Conservation (phyloP, 1,140 invertebrate species). For the Brachionus paranguensis region DNA sequence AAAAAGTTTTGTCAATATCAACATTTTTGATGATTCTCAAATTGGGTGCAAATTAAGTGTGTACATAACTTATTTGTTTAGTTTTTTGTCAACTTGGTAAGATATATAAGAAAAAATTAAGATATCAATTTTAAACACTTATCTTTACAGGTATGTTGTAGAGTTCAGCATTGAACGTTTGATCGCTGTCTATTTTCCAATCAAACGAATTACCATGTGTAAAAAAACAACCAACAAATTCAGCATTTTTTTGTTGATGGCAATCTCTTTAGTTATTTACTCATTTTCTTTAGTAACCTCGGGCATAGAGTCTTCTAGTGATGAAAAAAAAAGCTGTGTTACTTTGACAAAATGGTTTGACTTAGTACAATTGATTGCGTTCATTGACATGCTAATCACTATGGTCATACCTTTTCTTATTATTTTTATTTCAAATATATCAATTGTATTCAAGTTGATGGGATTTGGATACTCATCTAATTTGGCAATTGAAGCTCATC, state of each 20-base stretch:
- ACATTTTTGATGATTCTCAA: slow-evolving; percentile 43
- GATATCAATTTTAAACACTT: background rate
- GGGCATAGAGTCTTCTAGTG: slow-evolving; percentile 22
- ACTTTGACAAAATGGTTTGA: slow-evolving; percentile 11
- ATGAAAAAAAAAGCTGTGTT: background rate
- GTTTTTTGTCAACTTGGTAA: slow-evolving; percentile 53
- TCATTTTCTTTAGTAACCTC: slow-evolving; percentile 45
- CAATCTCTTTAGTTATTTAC: slow-evolving; percentile 45
- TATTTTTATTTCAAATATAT: slow-evolving; percentile 22
- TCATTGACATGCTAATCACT: slow-evolving; percentile 4
- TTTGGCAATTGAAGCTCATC: background rate
- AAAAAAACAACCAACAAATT: slow-evolving; percentile 43
- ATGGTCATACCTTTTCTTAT: slow-evolving; percentile 25
- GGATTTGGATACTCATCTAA: background rate
- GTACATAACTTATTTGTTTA: slow-evolving; percentile 49
- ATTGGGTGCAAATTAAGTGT: slow-evolving; percentile 48
- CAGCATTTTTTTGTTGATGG: slow-evolving; percentile 42
- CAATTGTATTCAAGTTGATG: slow-evolving; percentile 3
- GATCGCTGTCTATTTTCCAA: slow-evolving; percentile 49
- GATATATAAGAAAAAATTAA: background rate
- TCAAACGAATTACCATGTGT: slow-evolving; percentile 47
- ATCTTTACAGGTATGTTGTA: slow-evolving; percentile 43
- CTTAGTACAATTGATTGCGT: background rate
- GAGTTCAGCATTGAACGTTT: slow-evolving; percentile 54
- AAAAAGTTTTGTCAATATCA: slow-evolving; percentile 54